Percentiles rank a stretch among this genome's conserved stretches.
phyloP scores from a whole-genome alignment of 2,113 vertebrate species.

The Vombatus ursinus region DNA sequence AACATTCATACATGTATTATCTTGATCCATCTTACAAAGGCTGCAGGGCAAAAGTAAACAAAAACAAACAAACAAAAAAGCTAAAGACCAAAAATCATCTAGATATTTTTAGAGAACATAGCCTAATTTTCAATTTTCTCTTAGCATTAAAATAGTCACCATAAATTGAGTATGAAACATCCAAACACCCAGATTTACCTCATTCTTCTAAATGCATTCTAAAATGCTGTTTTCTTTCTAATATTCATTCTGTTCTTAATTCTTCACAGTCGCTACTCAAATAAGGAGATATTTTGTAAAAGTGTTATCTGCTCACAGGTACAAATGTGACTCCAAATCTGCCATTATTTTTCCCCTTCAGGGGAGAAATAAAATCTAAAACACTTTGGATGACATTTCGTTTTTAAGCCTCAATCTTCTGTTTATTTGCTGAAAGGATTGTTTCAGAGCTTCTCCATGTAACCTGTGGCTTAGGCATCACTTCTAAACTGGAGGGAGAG shows the following conservation, averaged over 20 bases:
- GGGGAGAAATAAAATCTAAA: slow-evolving; percentile 75
- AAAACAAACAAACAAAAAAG: not conserved
- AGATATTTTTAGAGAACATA: not conserved
- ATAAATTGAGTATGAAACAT: not conserved
- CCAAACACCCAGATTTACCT: not conserved
- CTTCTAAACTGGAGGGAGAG: slow-evolving; percentile 45
- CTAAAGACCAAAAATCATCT: not conserved
- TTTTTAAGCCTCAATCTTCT: slow-evolving; percentile 58
- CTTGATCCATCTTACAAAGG: not conserved
- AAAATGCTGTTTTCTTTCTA: not conserved
- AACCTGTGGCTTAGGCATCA: slow-evolving; percentile 62
- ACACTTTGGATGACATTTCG: slow-evolving; percentile 58
- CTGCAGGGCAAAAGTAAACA: not conserved
- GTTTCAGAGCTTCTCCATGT: slow-evolving; percentile 64
- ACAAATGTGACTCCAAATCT: slow-evolving; percentile 67
- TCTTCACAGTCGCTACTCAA: slow-evolving; percentile 59
- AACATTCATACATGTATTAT: not conserved
- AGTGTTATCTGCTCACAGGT: slow-evolving; percentile 70
- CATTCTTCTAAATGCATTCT: not conserved
- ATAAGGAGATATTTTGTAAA: slow-evolving; percentile 70
- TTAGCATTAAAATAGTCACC: not conserved
- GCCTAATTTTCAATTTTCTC: not conserved
- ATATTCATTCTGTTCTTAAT: slow-evolving; percentile 52
- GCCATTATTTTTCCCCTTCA: slow-evolving; percentile 71
- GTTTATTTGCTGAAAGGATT: slow-evolving; percentile 65